These are phyloP conservation scores for Amia ocellicauda DNA, from an alignment of 2,113 vertebrate genomes.

Conservation along the genomic window DNA sequence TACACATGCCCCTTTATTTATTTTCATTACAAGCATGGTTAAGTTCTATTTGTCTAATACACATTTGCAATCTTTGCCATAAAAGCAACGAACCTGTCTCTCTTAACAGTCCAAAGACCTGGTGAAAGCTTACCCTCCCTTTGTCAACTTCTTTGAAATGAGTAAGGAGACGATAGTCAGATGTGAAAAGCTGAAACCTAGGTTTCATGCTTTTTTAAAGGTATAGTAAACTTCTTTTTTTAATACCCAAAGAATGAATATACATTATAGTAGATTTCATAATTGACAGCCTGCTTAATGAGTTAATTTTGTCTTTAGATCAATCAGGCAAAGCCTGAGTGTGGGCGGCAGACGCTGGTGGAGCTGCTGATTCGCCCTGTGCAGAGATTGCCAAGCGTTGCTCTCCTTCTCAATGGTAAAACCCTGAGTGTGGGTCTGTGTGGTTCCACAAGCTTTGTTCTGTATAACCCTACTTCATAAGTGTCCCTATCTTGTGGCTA, in stretches of 20 bases:
- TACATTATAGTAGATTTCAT: too few species aligned
- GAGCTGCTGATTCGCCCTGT: conserved; percentile 96
- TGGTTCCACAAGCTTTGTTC: too few species aligned
- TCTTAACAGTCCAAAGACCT: conserved; percentile 85
- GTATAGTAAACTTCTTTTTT: conserved; percentile 47
- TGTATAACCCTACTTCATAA: too few species aligned
- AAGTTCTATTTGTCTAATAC: too few species aligned
- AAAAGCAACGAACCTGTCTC: too few species aligned
- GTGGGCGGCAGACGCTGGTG: conserved; percentile 88
- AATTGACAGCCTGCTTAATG: too few species aligned
- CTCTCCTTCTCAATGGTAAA: conserved; percentile 89
- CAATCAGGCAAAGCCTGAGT: conserved; percentile 95
- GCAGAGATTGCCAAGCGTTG: conserved; percentile 92
- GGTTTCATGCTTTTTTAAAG: conserved; percentile 97
- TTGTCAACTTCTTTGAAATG: conserved; percentile 99
- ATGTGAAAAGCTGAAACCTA: conserved; percentile 93
- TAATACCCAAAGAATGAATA: too few species aligned
- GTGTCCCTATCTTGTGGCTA: too few species aligned
- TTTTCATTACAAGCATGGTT: too few species aligned
- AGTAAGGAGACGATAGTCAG: conserved; percentile 93
- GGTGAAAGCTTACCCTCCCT: conserved; percentile 90
- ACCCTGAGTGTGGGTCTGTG: too few species aligned
- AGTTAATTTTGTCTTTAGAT: conserved; percentile 60
- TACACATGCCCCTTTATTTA: too few species aligned
- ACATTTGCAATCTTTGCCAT: too few species aligned